phyloP scores from a whole-genome alignment of 2,888 invertebrate genomes.

The Meliscaeva auricollis region DNA sequence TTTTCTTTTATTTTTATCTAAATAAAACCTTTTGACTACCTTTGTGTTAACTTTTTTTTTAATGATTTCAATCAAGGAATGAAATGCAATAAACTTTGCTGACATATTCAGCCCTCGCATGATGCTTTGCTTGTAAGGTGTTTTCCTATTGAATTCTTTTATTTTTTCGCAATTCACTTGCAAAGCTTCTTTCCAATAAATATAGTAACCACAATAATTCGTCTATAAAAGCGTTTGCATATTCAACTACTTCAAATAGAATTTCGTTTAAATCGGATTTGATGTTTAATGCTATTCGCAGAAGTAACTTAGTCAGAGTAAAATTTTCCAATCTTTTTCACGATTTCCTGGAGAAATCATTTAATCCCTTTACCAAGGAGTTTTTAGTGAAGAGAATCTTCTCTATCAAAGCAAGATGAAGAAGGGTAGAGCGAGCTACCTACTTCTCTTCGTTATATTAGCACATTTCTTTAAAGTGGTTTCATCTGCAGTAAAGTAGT shows the following conservation, averaged over 20 bases:
- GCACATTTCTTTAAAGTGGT: conserved; percentile 4
- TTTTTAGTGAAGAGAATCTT: not conserved
- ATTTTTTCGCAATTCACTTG: too few species aligned
- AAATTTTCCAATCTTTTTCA: not conserved
- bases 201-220: not conserved
- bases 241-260: not conserved
- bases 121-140: too few species aligned
- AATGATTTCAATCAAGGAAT: not conserved
- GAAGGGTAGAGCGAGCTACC: not conserved
- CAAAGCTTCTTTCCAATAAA: too few species aligned
- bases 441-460: not conserved
- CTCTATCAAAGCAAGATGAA: not conserved
- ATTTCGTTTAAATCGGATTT: not conserved
- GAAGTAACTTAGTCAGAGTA: not conserved
- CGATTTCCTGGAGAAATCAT: not conserved
- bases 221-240: not conserved
- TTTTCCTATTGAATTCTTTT: not conserved
- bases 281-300: not conserved
- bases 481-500: not conserved
- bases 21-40: too few species aligned
- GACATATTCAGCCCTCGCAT: too few species aligned
- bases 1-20: conserved; percentile 38
- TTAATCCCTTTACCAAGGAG: conserved; percentile 2
- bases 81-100: not conserved
- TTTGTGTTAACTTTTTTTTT: not conserved